Base-by-base conservation (phyloP, 2,888 invertebrate species). In the Hydraecia micacea region DNA sequence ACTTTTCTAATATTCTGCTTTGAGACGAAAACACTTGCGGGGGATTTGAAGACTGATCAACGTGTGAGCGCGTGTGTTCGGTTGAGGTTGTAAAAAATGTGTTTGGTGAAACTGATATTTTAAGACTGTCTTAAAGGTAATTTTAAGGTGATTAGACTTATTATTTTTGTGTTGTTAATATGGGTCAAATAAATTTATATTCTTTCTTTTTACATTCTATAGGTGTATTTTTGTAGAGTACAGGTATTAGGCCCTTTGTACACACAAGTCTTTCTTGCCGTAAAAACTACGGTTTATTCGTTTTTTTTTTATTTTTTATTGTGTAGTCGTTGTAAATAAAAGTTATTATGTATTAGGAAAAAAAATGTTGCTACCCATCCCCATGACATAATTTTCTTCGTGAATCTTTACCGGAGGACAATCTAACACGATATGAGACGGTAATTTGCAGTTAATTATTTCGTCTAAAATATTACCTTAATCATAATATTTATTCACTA, bases 1-100 rank as follows among this genome's bases (percentile, higher is more conserved):
- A 96, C 95, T 96, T 96, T 96, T 96, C 95, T 96, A 95, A 96
- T 96, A 96, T 96, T 95, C 94, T 91, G 90, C 93, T 92, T 89
- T 89, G 92, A 91, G 92, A 91, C 90, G 93, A 92, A 94, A 92
- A 94, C 93, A 94, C 92, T 92, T 91, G 88, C 87, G 83, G 89
- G 90, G 91, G 91, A 93, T 94, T 93, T 92, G 92, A 92, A 90
- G 92, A 87, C 84, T 90, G 91, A 92, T 90, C 91, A 89, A 88
- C 85, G 86, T 88, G 83, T 75, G 74, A 75, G 62, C 60, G 62
- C 49, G 72, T 52, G 67, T 60, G 68, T 58, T 69, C 2, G 18
- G 46, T 58, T n/a, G 15, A 49, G 28, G 81, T 65, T 39, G 28
- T 65, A 67, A 80, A 65, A 49, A 62, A 9, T 39, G 1, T 6